Evolutionary conservation across 2,113 vertebrate species (phyloP).

Genomic region (Promerops cafer): DNA sequence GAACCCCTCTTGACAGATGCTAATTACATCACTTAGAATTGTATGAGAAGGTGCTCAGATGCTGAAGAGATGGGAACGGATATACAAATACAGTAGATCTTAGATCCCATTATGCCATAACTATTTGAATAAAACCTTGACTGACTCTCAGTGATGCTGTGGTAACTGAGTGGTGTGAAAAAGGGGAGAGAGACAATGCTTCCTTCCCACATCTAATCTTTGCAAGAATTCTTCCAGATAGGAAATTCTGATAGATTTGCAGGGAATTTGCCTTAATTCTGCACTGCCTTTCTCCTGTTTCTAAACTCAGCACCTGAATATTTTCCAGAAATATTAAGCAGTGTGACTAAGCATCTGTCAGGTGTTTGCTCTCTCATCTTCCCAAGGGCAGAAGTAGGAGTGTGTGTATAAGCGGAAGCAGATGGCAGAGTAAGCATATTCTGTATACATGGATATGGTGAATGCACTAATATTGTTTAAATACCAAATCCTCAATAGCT

Average conservation of each 20-base stretch:
- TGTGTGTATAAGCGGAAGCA: background rate
- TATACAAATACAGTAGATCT: background rate
- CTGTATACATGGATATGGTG: background rate
- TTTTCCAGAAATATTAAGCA: conserved; percentile 9
- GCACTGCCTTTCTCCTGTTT: background rate
- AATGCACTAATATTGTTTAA: background rate
- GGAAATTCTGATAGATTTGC: background rate
- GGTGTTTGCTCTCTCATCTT: conserved; percentile 16
- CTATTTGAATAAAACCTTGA: conserved; percentile 6
- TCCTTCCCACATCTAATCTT: background rate
- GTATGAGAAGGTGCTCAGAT: background rate
- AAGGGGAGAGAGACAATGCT: background rate
- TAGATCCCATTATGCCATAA: background rate
- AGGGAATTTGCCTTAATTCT: background rate
- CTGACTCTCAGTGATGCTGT: background rate
- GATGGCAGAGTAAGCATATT: conserved; percentile 10
- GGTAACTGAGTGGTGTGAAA: background rate
- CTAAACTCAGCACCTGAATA: conserved; percentile 1
- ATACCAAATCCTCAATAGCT: background rate
- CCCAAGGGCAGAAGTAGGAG: conserved; percentile 4
- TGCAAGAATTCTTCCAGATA: background rate
- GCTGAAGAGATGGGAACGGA: background rate
- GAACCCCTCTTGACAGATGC: background rate
- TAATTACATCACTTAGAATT: background rate
- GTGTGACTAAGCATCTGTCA: conserved; percentile 36